Evolutionary conservation across 2,113 vertebrate species (phyloP), one percentile per base, ranked within the genome.

Genomic region (Crotalus viridis): DNA sequence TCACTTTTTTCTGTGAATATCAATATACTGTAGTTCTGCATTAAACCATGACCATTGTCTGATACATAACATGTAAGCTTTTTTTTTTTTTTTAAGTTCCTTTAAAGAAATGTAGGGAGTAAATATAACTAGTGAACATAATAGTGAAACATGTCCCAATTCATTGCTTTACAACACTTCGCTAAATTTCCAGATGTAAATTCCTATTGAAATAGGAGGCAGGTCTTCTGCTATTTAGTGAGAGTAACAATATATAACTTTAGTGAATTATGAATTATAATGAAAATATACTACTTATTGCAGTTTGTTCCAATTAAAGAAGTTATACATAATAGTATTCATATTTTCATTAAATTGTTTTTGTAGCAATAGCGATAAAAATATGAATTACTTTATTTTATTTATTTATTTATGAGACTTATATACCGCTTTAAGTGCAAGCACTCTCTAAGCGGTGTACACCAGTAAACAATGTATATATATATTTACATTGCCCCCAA

Each of bases 201-300:
- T 59, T 22, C 7, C 1, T 26, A 51, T 26, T 69, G 52, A 56
- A n/a, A 22, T 46, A 33, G 22, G 22, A n/a, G 55, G 13, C 12
- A 55, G 39, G n/a, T 43, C 52, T 85, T 55, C 5, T 81, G 48
- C 19, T 55, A 55, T 81, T 55, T 26, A 81, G 24, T 54, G 54
- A 57, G 26, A n/a, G 4, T 59, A 91, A 91, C 15, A 55, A 59
- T 28, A 51, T 48, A 28, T 85, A 91, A 86, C 17, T 57, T 9
- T 17, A 46, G 10, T n/a, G 9, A 55, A 13, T 28, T 99, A 98
- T 94, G 0, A 93, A 51, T 24, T 69, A 52, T 55, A 52, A 48
- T 94, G 59, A 57, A 86, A 57, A 86, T 55, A 13, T 85, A 55
- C 26, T n/a, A 46, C 33, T 56, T 15, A 56, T 56, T 91, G 21